Percentiles rank a stretch among this genome's conserved stretches.
Evolutionary conservation across 2,113 vertebrate genomes (phyloP).

Genomic region (Zosterops pallidus): DNA sequence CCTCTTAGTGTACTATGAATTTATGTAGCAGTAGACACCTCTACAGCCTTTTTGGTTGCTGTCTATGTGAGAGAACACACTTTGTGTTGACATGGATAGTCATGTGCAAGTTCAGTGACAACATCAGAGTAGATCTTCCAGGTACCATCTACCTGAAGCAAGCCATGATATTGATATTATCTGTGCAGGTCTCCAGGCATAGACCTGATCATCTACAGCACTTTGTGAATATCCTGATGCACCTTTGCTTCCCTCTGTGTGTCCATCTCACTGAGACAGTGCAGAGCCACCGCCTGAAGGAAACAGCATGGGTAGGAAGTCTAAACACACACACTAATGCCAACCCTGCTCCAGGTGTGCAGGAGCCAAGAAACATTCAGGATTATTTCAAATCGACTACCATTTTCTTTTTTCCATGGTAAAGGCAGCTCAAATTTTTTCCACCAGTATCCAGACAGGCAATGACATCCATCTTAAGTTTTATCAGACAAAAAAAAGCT

Average conservation of each 20-base stretch:
- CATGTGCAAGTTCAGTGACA: neutral
- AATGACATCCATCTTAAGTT: neutral
- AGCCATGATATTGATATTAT: neutral
- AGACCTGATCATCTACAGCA: neutral
- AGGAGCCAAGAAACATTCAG: neutral
- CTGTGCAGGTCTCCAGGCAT: neutral
- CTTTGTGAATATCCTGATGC: neutral
- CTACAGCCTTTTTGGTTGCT: neutral
- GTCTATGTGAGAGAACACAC: neutral
- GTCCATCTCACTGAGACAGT: neutral
- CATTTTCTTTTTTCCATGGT: neutral
- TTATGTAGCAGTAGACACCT: neutral
- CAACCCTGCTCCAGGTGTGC: neutral
- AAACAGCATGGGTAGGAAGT: rapidly evolving
- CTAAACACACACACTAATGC: neutral
- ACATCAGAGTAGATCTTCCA: neutral
- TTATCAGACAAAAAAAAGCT: neutral
- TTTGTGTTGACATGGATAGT: neutral
- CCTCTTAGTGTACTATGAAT: neutral
- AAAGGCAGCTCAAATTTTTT: neutral
- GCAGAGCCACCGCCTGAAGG: neutral
- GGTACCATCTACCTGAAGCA: neutral
- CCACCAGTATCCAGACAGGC: neutral
- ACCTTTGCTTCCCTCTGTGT: neutral
- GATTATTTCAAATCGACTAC: neutral